Evolutionary conservation across 2,888 invertebrate genomes (phyloP), one percentile per base, ranked within the genome.

Genomic region (Melanotus villosus): DNA sequence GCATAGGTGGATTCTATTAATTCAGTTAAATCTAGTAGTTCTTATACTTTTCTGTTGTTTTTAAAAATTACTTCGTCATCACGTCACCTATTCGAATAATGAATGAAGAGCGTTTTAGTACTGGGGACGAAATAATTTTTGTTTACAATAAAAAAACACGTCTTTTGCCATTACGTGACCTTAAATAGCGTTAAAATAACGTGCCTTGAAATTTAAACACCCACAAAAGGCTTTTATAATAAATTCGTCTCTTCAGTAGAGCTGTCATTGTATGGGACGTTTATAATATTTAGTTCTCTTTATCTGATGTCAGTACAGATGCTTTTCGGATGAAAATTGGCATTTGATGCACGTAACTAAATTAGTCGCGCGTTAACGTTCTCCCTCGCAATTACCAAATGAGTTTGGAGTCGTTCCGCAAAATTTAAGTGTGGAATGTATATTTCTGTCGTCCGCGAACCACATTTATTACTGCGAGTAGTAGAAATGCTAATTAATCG

Each of bases 331-430:
- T 23, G 34, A 50, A 50, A 62, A 50, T 62, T 47, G 23, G 50
- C 18, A 62, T 47, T 47, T 62, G 23, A 50, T 62, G 32, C 62
- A 62, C 62, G 62, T 60, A 56, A 56, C 56, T 23, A 38, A 56
- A 60, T 60, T 60, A 60, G 45, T 62, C 62, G 50, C 62, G 62
- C 34, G 62, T 47, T 62, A 62, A 60, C 45, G 45, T 45, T 45
- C 30, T 60, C 45, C 45, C 45, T 60, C 47, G 38, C 59, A 62
- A 62, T 62, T 62, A 62, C 23, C 21, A 32, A 47, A 47, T 62
- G 19, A 36, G 23, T 50, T 50, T 19, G 47, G 23, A 50, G 47
- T 19, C 56, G 23, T 38, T 56, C 18, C 19, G 19, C 36, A 26
- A 56, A 38, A 38, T 56, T 56, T 56, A 56, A 56, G 52, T 16